phyloP scores from a whole-genome alignment of 2,888 invertebrate species.

The Galerucella nymphaeae region DNA sequence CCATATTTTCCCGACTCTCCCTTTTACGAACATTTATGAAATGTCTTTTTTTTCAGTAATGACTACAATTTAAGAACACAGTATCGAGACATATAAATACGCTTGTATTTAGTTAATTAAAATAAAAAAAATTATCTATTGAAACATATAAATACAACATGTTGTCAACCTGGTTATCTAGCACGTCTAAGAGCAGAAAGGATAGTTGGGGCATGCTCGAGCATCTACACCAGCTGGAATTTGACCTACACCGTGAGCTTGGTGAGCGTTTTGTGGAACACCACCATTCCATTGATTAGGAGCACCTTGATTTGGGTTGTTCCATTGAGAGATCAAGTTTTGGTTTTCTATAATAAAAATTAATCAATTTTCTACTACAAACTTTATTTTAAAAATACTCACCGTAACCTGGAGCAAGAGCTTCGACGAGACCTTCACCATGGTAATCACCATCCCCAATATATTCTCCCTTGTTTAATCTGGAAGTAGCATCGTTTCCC shows the following conservation, averaged over 20 bases:
- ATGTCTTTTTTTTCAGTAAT: background rate
- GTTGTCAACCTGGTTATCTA: slow-evolving; percentile 55
- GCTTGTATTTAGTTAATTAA: background rate
- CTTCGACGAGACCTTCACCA: slow-evolving; percentile 64
- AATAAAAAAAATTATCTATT: slow-evolving; percentile 5
- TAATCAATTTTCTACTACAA: background rate
- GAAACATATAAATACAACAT: slow-evolving; percentile 47
- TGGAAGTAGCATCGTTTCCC: slow-evolving; percentile 53
- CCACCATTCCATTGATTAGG: slow-evolving; percentile 43
- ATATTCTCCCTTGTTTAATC: slow-evolving; percentile 60
- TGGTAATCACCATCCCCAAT: slow-evolving; percentile 64
- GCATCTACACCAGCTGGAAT: slow-evolving; percentile 64
- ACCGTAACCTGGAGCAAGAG: slow-evolving; percentile 59
- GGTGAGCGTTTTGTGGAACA: slow-evolving; percentile 49
- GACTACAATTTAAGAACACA: slow-evolving; percentile 6
- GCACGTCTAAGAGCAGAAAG: slow-evolving; percentile 58
- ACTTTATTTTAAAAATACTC: slow-evolving; percentile 14
- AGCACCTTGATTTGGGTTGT: slow-evolving; percentile 34
- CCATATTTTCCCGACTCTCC: background rate
- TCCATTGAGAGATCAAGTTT: slow-evolving; percentile 40
- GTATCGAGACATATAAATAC: background rate
- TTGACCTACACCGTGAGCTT: slow-evolving; percentile 51
- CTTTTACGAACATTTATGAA: background rate
- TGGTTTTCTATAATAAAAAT: slow-evolving; percentile 28
- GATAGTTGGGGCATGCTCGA: slow-evolving; percentile 64